These are phyloP conservation scores for Metaphire vulgaris DNA, from an alignment of 1,140 invertebrate species.

Conservation along the genomic window DNA sequence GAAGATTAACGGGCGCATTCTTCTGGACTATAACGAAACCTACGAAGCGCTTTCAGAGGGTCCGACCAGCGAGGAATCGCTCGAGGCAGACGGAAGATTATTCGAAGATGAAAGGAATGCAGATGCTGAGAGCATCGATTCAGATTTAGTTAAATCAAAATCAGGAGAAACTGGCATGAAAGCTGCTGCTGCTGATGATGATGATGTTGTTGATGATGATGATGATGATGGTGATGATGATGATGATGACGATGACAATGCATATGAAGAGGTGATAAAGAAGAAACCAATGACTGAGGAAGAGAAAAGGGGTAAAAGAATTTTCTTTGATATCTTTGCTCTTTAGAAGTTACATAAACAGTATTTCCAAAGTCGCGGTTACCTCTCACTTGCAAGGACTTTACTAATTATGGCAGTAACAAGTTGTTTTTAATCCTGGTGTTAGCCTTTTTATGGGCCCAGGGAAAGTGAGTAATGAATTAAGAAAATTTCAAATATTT, in stretches of 20 bases:
- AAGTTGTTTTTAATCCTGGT: too few species aligned
- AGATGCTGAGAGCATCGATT: conserved; percentile 8
- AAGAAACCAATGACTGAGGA: conserved; percentile 22
- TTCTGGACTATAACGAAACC: conserved; percentile 6
- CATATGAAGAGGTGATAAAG: not conserved
- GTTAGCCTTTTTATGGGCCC: too few species aligned
- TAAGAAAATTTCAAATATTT: too few species aligned
- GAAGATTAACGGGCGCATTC: not conserved
- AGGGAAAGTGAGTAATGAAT: too few species aligned
- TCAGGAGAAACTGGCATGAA: conserved; percentile 34
- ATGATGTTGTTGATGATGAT: conserved; percentile 34
- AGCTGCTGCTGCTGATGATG: conserved; percentile 33
- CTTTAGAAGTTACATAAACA: too few species aligned
- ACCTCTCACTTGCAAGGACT: too few species aligned
- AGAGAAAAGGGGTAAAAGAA: conserved; percentile 19
- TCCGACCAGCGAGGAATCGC: conserved; percentile 13
- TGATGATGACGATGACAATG: conserved; percentile 7
- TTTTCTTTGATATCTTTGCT: too few species aligned
- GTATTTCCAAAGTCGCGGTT: too few species aligned
- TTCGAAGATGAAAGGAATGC: not conserved
- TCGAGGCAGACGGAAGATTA: not conserved
- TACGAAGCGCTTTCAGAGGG: not conserved
- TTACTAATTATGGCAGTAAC: too few species aligned
- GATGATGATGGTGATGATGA: conserved; percentile 25
- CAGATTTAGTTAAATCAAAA: too few species aligned